A percentile compares a stretch with the other conserved stretches of the same genome.
These are phyloP conservation scores for Meda fulgida DNA, from an alignment of 2,797 vertebrate species.

Conservation along the genomic window DNA sequence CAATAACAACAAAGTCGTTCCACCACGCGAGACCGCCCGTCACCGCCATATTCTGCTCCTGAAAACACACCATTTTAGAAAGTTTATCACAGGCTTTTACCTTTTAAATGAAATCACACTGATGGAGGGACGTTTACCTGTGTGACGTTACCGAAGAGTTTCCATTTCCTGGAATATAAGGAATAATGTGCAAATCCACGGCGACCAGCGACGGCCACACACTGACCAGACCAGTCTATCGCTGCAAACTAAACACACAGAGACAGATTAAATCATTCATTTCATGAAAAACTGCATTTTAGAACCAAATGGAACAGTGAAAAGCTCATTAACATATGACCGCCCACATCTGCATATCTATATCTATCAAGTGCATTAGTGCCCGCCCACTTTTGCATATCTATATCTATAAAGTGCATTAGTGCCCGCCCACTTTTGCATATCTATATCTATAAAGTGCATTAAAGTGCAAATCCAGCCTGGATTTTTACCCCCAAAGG, in stretches of 20 bases:
- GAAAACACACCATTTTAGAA: neutral
- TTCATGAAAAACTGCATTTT: neutral
- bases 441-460: no score
- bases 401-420: no score
- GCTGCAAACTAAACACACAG: constrained; percentile 88
- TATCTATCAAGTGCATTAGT: neutral
- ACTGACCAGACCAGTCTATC: constrained; percentile 94
- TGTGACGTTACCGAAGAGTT: constrained; percentile 97
- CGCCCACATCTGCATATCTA: neutral
- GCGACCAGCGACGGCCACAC: constrained; percentile 93
- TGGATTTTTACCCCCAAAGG: neutral
- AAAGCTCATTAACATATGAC: neutral
- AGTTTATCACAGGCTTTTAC: neutral
- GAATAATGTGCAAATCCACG: constrained; percentile 99
- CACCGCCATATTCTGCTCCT: constrained; percentile 98
- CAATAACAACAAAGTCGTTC: constrained; percentile 95
- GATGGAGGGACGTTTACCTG: constrained; percentile 78
- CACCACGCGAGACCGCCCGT: constrained; percentile 98
- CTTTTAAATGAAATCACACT: neutral
- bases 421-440: no score
- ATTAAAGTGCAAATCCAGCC: no score
- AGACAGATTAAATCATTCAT: neutral
- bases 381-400: no score
- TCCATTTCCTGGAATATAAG: constrained; percentile 96
- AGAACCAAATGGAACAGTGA: neutral